Conservation (phyloP, 2,797 vertebrate genomes). For the Emys orbicularis region DNA sequence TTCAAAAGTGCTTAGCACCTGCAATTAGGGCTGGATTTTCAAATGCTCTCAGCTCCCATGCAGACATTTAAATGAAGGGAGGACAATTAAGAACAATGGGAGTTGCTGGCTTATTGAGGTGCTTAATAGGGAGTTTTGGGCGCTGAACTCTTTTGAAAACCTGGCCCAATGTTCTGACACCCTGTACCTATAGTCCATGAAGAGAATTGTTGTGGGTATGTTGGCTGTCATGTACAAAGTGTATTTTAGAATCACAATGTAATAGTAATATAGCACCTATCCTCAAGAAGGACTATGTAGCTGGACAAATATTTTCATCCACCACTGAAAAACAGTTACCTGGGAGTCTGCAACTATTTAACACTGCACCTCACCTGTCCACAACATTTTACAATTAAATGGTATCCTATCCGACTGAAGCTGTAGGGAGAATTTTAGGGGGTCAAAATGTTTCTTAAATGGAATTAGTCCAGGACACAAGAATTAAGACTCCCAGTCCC, state of each 20-base stretch:
- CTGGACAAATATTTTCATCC: background rate
- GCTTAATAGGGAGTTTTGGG: background rate
- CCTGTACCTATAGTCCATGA: background rate
- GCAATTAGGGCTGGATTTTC: background rate
- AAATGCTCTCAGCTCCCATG: background rate
- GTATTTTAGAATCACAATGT: background rate
- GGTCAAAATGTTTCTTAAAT: background rate
- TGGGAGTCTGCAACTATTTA: background rate
- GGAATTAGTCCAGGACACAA: background rate
- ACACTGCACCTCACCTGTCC: background rate
- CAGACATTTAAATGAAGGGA: background rate
- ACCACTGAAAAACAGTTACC: background rate
- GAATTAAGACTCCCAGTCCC: background rate
- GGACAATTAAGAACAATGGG: background rate
- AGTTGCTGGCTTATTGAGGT: background rate
- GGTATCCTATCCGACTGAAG: fast-evolving
- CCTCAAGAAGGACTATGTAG: background rate
- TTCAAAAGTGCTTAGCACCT: background rate
- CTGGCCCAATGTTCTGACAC: background rate
- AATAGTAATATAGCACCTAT: background rate
- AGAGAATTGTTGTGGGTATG: background rate
- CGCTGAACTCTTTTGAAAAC: background rate
- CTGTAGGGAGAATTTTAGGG: background rate
- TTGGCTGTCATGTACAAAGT: background rate
- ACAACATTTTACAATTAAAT: background rate